Percentiles rank a stretch among this genome's conserved stretches.
phyloP scores from a whole-genome alignment of 2,113 vertebrate genomes.

The Pseudopipra pipra region DNA sequence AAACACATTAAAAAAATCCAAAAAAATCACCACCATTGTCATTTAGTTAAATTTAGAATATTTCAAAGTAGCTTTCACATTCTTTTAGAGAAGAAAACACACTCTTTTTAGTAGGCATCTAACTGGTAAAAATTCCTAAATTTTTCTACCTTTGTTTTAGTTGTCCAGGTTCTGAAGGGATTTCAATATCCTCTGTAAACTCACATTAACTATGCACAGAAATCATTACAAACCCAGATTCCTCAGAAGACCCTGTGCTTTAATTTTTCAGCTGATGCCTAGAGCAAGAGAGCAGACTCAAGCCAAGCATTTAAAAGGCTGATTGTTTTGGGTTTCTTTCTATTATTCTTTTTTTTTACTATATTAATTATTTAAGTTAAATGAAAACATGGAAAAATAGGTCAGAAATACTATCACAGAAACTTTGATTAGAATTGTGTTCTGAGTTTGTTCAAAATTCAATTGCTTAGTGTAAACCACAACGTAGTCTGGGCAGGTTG shows the following conservation, averaged over 20 bases:
- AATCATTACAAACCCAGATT: not conserved
- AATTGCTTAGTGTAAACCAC: not conserved
- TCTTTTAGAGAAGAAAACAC: not conserved
- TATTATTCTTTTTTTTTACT: not conserved
- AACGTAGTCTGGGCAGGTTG: not conserved
- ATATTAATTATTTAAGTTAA: not conserved
- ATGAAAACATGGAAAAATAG: not conserved
- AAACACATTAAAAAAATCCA: accelerated
- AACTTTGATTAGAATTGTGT: not conserved
- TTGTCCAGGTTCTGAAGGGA: not conserved
- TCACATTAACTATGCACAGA: not conserved
- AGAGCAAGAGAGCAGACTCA: not conserved
- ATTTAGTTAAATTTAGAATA: not conserved
- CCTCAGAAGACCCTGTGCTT: not conserved
- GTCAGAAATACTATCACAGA: not conserved
- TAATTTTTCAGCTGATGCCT: not conserved
- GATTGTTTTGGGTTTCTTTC: not conserved
- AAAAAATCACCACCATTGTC: not conserved
- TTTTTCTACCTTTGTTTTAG: not conserved
- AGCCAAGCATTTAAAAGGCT: not conserved
- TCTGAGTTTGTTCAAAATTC: not conserved
- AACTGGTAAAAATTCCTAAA: not conserved
- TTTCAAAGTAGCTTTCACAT: not conserved
- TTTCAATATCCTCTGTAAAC: not conserved
- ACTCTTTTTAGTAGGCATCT: not conserved